Evolutionary conservation across 2,113 vertebrate genomes (phyloP), one percentile per base, ranked within the genome.

Genomic region (Charadrius vociferus): DNA sequence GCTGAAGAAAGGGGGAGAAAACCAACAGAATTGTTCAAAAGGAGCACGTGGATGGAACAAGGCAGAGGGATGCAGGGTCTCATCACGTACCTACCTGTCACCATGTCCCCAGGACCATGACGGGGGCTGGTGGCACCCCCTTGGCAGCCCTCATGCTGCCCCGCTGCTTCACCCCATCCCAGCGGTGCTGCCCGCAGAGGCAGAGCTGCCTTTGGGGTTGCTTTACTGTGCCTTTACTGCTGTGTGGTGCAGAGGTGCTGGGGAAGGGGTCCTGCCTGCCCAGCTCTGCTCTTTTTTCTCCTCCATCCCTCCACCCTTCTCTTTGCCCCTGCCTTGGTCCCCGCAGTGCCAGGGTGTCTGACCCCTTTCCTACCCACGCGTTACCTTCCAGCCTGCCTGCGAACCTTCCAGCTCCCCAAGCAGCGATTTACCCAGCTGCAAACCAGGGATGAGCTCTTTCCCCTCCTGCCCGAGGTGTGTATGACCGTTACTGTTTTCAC

Each of bases 21-120:
- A 61, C 14, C 0, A 6, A 5, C 13, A 14, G 29, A 77, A 37
- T 4, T 1, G 1, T 8, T 87, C 32, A 53, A 68, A 87, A 87
- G n/a, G 18, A 84, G n/a, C 15, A 4, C 10, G 8, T 12, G n/a
- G 62, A 43, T 83, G 39, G 23, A 83, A 59, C 0, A 3, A 80
- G 20, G 59, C 80, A 43, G 32, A 47, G 22, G 19, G 49, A 36
- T n/a, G 14, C 32, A 53, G 56, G 34, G 41, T 90, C 63, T 41
- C 27, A 8, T 72, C 62, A 5, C 17, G 16, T 34, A 41, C 63
- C 22, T 63, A 58, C 30, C 12, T 84, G 34, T 21, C 41, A 21
- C 67, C 0, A 0, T 1, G 0, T 67, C 36, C 26, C 27, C 68
- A 59, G 52, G 52, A 43, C 32, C 36, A 21, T 9, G 36, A 30